Evolutionary conservation across 2,113 vertebrate genomes (phyloP).

Genomic region (Guaruba guarouba): DNA sequence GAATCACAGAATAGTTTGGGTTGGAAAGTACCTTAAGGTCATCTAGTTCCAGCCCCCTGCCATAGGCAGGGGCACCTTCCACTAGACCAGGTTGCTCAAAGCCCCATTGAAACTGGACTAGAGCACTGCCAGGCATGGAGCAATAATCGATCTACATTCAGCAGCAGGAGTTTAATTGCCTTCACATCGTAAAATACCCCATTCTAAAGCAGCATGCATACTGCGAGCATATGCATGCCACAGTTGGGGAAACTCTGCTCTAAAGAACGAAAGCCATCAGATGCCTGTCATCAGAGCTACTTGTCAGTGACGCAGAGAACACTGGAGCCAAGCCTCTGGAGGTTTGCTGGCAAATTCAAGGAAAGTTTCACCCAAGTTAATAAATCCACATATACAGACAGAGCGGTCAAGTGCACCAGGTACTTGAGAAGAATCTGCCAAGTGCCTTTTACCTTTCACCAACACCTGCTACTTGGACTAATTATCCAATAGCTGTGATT

Average conservation of each 20-base stretch:
- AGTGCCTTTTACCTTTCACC: neutral
- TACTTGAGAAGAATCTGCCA: neutral
- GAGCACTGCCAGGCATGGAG: neutral
- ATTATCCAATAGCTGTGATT: neutral
- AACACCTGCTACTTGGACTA: neutral
- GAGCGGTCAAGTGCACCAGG: accelerated
- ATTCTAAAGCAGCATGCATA: neutral
- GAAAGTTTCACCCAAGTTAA: neutral
- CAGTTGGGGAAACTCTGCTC: neutral
- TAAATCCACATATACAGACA: neutral
- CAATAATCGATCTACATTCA: accelerated
- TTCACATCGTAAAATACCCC: accelerated
- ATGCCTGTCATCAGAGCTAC: neutral
- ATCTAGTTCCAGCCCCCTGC: neutral
- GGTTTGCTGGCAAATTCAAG: neutral
- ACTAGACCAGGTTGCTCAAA: neutral
- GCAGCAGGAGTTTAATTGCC: neutral
- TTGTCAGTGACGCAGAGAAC: neutral
- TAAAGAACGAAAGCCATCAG: neutral
- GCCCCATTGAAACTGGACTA: neutral
- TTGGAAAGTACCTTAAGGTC: neutral
- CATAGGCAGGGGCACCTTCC: neutral
- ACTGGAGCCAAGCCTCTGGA: neutral
- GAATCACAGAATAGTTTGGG: neutral
- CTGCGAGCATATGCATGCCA: accelerated